These are phyloP conservation scores for Hemicentrotus pulcherrimus DNA, from an alignment of 35 echinoderm and acorn worm genomes.

Conservation along the genomic window DNA sequence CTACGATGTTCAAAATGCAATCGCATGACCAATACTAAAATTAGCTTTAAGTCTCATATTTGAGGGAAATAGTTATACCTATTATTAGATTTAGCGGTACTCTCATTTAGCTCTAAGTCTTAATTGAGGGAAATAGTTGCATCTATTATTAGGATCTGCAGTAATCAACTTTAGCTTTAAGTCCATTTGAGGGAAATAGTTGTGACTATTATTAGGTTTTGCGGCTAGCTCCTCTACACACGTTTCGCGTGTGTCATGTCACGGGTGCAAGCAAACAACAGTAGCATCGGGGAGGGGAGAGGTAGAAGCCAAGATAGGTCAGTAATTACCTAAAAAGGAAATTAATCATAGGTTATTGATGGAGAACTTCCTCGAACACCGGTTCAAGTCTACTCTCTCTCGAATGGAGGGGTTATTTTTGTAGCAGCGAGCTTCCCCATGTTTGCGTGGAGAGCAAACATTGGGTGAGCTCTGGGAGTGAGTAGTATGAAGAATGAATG, in stretches of 20 bases:
- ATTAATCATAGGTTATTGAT: constrained; percentile 14
- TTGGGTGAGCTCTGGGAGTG: not conserved
- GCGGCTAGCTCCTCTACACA: not conserved
- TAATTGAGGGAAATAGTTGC: not conserved
- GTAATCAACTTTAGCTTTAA: not conserved
- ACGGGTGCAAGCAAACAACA: not conserved
- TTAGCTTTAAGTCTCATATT: not conserved
- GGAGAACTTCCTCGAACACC: not conserved
- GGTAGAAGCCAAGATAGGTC: not conserved
- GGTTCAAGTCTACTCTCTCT: not conserved
- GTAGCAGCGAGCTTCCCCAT: not conserved
- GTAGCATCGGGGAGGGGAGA: not conserved
- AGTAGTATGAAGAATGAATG: not conserved
- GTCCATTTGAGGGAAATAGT: not conserved
- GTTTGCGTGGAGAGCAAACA: not conserved
- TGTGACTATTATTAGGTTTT: not conserved
- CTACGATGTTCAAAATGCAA: no score
- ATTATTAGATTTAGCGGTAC: not conserved
- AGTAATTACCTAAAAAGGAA: constrained; percentile 5
- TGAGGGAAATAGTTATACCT: not conserved
- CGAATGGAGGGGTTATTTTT: not conserved
- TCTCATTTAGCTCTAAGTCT: not conserved
- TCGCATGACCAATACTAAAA: not conserved
- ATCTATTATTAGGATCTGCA: not conserved
- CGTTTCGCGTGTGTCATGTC: not conserved